Percentiles rank a stretch among this genome's conserved stretches.
These are phyloP conservation scores for Schizopygopsis pylzovi DNA, from an alignment of 2,797 vertebrate species.

Conservation along the genomic window DNA sequence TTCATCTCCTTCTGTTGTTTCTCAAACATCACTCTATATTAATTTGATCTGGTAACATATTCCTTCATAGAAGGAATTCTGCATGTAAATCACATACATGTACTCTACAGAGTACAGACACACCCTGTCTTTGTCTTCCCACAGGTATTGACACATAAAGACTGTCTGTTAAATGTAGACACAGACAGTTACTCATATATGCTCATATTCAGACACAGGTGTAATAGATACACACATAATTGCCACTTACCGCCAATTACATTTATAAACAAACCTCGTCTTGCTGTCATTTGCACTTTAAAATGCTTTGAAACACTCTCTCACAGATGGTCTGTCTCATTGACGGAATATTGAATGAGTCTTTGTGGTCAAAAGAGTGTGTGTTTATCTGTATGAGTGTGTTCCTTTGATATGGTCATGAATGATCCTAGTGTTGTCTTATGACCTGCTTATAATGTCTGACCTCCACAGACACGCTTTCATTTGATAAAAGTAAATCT, in stretches of 20 bases:
- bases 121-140: neutral
- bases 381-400: slow-evolving; percentile 12
- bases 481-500: slow-evolving; percentile 8
- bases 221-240: slow-evolving; percentile 10
- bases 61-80: neutral
- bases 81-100: neutral
- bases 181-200: neutral
- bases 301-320: slow-evolving; percentile 24
- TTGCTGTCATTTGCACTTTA: slow-evolving; percentile 34
- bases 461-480: slow-evolving; percentile 30
- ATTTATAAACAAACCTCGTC: neutral
- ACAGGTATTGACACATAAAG: slow-evolving; percentile 7
- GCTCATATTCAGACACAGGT: neutral
- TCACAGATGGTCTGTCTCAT: slow-evolving; percentile 22
- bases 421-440: slow-evolving; percentile 31
- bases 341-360: slow-evolving; percentile 35
- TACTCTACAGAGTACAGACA: neutral
- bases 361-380: slow-evolving; percentile 30
- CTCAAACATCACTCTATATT: neutral
- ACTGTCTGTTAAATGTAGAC: slow-evolving; percentile 14
- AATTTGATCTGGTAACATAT: neutral
- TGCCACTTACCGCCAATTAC: slow-evolving; percentile 23
- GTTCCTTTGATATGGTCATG: slow-evolving; percentile 16
- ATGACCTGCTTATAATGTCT: slow-evolving; percentile 39
- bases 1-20: neutral